Evolutionary conservation across 35 echinoderm and acorn worm species (phyloP).

Genomic region (Apostichopus californicus): DNA sequence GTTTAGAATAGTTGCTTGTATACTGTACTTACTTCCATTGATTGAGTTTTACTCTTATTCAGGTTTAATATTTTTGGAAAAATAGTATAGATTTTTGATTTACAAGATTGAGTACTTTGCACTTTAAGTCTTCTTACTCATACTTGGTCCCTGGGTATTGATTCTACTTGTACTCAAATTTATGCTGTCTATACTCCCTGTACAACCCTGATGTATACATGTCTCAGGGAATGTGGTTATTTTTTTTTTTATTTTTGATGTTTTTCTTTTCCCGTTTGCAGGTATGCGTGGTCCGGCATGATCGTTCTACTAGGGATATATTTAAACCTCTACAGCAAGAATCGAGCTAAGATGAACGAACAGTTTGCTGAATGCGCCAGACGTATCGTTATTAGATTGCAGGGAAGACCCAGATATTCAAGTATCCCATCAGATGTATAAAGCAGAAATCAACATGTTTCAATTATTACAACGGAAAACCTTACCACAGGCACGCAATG

Average conservation of each 20-base stretch:
- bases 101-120: too few species aligned
- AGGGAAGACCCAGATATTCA: constrained; percentile 23
- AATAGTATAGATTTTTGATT: too few species aligned
- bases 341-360: constrained; percentile 45
- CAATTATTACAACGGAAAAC: background rate
- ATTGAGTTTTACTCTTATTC: too few species aligned
- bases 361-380: constrained; percentile 30
- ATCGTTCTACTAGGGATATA: constrained; percentile 85
- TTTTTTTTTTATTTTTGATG: background rate
- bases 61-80: too few species aligned
- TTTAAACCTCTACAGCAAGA: constrained; percentile 95
- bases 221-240: too few species aligned
- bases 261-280: constrained; percentile 46
- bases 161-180: too few species aligned
- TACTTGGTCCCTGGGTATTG: too few species aligned
- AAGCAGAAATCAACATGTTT: background rate
- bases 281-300: constrained; percentile 90
- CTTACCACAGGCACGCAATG: background rate
- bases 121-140: too few species aligned
- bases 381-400: constrained; percentile 14
- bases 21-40: too few species aligned
- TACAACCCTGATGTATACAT: too few species aligned
- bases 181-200: too few species aligned
- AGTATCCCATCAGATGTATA: constrained; percentile 25
- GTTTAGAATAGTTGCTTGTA: too few species aligned